Conservation (phyloP, 2,888 invertebrate genomes). For the Lingula anatina region DNA sequence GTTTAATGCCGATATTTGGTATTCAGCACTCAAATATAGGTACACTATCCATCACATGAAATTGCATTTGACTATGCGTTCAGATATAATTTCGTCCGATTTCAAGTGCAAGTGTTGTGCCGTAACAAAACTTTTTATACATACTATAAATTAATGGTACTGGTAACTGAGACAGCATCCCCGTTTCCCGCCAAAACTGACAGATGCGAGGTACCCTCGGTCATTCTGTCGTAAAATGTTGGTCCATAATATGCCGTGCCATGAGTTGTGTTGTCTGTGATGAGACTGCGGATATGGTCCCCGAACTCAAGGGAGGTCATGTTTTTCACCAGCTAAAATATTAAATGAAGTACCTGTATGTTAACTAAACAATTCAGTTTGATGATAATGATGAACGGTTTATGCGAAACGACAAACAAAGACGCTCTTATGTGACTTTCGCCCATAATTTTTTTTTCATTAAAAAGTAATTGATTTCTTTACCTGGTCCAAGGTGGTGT, state of each 20-base stretch:
- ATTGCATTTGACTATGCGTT: no score
- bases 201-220: constrained; percentile 83
- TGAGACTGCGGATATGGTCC: constrained; percentile 17
- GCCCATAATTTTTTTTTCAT: no score
- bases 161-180: constrained; percentile 86
- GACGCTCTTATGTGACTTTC: no score
- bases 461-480: no score
- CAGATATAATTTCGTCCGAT: no score
- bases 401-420: no score
- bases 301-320: constrained; percentile 25
- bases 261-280: constrained; percentile 27
- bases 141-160: constrained; percentile 82
- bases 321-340: constrained; percentile 21
- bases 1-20: no score
- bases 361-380: not conserved
- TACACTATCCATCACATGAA: no score
- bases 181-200: constrained; percentile 79
- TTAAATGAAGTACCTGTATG: not conserved
- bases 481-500: no score
- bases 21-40: no score
- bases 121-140: constrained; percentile 36
- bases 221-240: constrained; percentile 49
- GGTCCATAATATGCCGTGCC: constrained; percentile 32
- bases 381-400: no score
- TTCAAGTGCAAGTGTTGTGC: no score